Evolutionary conservation across 1,140 invertebrate species (phyloP), one percentile per base, ranked within the genome.

Genomic region (Microplitis mediator): DNA sequence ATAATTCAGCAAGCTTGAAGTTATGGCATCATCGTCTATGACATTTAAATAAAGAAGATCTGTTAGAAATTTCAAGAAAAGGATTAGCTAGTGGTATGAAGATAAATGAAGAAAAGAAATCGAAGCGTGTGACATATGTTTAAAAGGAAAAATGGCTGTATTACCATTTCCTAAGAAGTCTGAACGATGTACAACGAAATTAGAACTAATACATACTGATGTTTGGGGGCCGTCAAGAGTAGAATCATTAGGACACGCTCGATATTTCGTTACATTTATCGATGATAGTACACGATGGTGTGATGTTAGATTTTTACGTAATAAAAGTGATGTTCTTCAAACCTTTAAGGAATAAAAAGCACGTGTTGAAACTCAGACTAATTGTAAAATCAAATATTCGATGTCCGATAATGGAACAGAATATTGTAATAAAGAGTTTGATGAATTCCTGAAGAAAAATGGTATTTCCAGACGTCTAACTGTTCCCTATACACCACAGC

Each of bases 1-100:
- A 68, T 11, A 39, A 32, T 35, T 34, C 54, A 39, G 35, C 32
- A 6, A 64, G 35, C 32, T 14, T 70, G 3, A 11, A 36, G 9
- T 13, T 73, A 35, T 77, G 75, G 73, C 75, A 77, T 45, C 14
- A 73, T 6, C 31, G 71, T 35, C 11, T 77, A 3, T 64, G 71
- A 2, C 76, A 75, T 63, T 50, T 75, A 11, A 75, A 76, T 39
- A 34, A 35, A 16, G 36, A 31, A 5, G 74, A 73, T 52, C 34
- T 75, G 4, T 31, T 58, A 16, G 39, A 54, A 54, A 61, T 75
- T 51, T 34, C 31, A 1, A 39, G n/a, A 11, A 61, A 61, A 35
- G 31, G 11, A n/a, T 14, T 52, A 52, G n/a, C 51, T 52, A 52
- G 9, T 11, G 51, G 51, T 13, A 52, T 52, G n/a, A 52, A 52